Conservation (phyloP, 2,113 vertebrate species). For the Pristiophorus japonicus region DNA sequence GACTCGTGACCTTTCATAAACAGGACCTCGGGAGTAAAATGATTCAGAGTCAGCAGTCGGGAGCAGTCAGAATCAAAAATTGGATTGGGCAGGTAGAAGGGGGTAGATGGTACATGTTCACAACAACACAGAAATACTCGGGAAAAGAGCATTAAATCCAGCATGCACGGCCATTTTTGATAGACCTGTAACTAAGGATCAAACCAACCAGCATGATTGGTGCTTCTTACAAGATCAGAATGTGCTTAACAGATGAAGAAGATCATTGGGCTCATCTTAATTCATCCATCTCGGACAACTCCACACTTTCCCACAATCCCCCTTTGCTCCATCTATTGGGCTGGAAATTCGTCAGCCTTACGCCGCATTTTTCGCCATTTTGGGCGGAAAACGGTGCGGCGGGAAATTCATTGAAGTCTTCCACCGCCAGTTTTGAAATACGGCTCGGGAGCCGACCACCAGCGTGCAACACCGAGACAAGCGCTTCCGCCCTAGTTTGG, state of each 20-base stretch:
- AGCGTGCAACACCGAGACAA: too few species aligned
- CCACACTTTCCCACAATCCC: not conserved
- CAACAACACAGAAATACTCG: not conserved
- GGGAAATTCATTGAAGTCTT: too few species aligned
- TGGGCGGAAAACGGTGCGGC: too few species aligned
- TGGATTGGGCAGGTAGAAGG: not conserved
- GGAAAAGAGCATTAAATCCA: not conserved
- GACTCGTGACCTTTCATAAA: not conserved
- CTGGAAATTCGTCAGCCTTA: too few species aligned
- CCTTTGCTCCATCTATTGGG: not conserved
- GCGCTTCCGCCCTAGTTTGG: too few species aligned
- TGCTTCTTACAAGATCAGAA: not conserved
- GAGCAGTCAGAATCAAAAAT: not conserved
- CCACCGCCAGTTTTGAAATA: too few species aligned
- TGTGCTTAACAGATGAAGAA: not conserved
- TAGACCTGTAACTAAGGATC: not conserved
- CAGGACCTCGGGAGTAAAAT: not conserved
- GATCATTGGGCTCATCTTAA: not conserved
- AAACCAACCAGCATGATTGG: not conserved
- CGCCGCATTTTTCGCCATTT: too few species aligned
- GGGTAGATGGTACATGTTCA: not conserved
- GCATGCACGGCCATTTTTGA: not conserved
- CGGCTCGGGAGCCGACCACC: too few species aligned
- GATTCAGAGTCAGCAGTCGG: not conserved
- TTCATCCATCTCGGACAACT: not conserved